Conservation (phyloP, 2,888 invertebrate genomes). For the Metallyticus violacea region DNA sequence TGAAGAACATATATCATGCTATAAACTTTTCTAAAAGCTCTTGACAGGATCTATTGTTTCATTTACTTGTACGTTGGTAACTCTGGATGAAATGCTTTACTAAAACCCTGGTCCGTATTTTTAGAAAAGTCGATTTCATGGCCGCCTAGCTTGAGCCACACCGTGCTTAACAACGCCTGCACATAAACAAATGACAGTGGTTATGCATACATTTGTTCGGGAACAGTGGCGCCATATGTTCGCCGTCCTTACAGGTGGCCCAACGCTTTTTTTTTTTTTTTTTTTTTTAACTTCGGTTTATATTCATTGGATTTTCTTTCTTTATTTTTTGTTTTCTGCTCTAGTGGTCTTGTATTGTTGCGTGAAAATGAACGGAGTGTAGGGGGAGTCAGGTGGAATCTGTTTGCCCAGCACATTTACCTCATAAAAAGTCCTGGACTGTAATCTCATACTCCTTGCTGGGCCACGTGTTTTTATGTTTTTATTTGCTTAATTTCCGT, state of each 20-base stretch:
- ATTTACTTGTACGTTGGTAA: too few species aligned
- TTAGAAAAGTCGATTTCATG: background rate
- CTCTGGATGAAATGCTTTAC: too few species aligned
- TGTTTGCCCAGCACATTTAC: background rate
- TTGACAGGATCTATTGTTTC: too few species aligned
- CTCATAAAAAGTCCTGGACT: background rate
- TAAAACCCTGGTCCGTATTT: too few species aligned
- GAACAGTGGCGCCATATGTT: background rate
- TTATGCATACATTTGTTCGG: background rate
- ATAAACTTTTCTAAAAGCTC: too few species aligned
- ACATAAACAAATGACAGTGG: background rate
- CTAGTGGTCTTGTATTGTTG: background rate
- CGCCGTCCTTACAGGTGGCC: too few species aligned
- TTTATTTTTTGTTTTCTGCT: background rate
- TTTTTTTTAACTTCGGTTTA: background rate
- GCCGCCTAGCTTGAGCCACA: too few species aligned
- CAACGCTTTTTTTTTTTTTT: background rate
- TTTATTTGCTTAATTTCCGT: background rate
- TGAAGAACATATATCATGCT: too few species aligned
- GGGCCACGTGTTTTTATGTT: background rate
- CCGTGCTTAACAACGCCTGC: too few species aligned
- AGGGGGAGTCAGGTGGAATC: background rate
- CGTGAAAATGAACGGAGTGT: background rate
- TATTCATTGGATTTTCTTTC: background rate
- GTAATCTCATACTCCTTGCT: background rate